Evolutionary conservation across 2,797 vertebrate genomes (phyloP).

Genomic region (Arctocebus calabarensis): DNA sequence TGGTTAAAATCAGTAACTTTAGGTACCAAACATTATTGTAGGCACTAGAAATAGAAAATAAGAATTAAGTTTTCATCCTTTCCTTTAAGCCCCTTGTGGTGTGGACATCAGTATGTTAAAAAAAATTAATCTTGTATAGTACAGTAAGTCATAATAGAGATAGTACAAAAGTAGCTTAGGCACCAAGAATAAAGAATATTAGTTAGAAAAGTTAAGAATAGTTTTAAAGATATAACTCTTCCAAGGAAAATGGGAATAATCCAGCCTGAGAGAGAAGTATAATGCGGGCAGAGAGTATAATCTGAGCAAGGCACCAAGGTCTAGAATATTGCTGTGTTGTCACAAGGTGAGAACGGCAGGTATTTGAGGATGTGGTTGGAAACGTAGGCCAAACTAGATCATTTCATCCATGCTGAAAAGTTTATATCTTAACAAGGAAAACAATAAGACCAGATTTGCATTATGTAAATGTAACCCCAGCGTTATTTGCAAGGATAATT

Average conservation of each 20-base stretch:
- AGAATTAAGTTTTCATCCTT: background rate
- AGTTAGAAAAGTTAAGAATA: background rate
- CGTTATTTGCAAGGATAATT: background rate
- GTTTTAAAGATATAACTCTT: background rate
- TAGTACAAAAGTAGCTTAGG: background rate
- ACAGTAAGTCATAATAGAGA: background rate
- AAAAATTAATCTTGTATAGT: background rate
- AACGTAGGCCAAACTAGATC: background rate
- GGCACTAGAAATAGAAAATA: background rate
- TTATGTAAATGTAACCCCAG: background rate
- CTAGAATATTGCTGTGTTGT: background rate
- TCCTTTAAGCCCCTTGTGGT: background rate
- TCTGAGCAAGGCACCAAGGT: background rate
- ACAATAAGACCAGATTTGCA: background rate
- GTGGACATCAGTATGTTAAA: background rate
- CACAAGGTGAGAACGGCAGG: background rate
- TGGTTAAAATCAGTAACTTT: background rate
- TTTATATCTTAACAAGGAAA: constrained; percentile 21
- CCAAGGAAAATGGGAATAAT: background rate
- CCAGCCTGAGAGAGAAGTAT: background rate
- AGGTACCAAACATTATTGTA: background rate
- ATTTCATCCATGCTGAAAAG: background rate
- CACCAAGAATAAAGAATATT: background rate
- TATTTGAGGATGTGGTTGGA: background rate
- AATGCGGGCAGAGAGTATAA: background rate